Evolutionary conservation across 2,888 invertebrate genomes (phyloP).

Genomic region (Caenorhabditis imperialis): DNA sequence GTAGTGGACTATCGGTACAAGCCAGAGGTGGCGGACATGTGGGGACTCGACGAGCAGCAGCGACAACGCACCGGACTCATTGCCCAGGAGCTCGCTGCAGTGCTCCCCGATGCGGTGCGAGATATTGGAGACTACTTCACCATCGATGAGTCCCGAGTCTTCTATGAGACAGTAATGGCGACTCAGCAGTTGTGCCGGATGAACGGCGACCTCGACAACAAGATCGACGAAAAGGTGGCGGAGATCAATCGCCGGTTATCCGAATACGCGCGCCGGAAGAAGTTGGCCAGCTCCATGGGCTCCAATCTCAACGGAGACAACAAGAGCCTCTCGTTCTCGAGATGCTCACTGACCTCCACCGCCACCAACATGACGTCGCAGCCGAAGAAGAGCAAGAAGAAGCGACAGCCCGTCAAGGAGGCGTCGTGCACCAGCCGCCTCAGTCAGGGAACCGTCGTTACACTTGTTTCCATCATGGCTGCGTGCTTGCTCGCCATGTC

Average conservation of each 20-base stretch:
- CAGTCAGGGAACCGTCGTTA: conserved; percentile 90
- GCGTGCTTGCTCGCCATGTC: conserved; percentile 94
- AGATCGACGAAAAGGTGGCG: conserved; percentile 91
- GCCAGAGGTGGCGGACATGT: conserved; percentile 88
- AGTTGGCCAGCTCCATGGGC: conserved; percentile 58
- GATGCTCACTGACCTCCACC: conserved; percentile 64
- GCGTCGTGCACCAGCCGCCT: conserved; percentile 86
- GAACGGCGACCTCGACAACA: conserved; percentile 91
- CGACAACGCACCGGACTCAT: conserved; percentile 82
- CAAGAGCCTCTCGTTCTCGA: conserved; percentile 57
- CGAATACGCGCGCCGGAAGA: conserved; percentile 59
- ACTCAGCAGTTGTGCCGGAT: conserved; percentile 97
- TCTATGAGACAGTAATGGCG: conserved; percentile 98
- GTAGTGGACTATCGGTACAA: conserved; percentile 87
- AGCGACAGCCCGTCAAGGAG: conserved; percentile 3
- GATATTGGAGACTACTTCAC: conserved; percentile 92
- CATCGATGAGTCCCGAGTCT: conserved; percentile 97
- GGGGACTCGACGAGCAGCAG: conserved; percentile 85
- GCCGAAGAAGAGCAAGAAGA: conserved; percentile 11
- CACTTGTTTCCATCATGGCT: conserved; percentile 94
- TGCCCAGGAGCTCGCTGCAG: conserved; percentile 83
- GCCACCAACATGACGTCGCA: conserved; percentile 16
- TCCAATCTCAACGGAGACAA: conserved; percentile 58
- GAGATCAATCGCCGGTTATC: conserved; percentile 66
- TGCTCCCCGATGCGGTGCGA: conserved; percentile 92